phyloP scores from a whole-genome alignment of 2,113 vertebrate species.

The Lamprotornis superbus region DNA sequence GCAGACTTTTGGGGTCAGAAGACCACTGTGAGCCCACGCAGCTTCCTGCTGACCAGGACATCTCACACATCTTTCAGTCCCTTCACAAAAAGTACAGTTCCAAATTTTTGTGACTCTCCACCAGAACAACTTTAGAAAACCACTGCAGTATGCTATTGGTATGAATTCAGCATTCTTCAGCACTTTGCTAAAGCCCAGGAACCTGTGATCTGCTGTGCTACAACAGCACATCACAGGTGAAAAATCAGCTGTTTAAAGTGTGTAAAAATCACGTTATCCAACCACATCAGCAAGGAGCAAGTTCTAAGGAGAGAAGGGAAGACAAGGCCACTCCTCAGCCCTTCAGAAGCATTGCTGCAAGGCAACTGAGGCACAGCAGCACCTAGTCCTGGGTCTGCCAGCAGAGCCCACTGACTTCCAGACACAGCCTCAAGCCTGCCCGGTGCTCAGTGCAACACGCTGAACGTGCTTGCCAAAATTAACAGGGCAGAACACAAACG shows the following conservation, averaged over 20 bases:
- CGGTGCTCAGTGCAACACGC: rapidly evolving
- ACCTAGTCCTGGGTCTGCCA: background rate
- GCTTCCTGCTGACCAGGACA: background rate
- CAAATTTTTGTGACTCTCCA: background rate
- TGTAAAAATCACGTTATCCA: background rate
- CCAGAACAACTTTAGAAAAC: background rate
- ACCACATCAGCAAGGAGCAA: background rate
- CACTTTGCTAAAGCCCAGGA: background rate
- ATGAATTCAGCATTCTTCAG: background rate
- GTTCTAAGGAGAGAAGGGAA: background rate
- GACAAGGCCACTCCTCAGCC: background rate
- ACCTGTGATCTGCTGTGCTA: background rate
- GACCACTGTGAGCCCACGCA: rapidly evolving
- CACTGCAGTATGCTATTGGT: background rate
- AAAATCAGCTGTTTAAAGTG: background rate
- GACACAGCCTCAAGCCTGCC: background rate
- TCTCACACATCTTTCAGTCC: background rate
- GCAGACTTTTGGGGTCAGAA: background rate
- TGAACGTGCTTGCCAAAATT: background rate
- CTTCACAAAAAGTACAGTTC: background rate
- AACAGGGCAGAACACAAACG: background rate
- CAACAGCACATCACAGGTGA: background rate
- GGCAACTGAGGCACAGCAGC: background rate
- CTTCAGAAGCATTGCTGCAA: background rate
- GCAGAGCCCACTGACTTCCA: background rate